phyloP scores from a whole-genome alignment of 2,888 invertebrate species.

The Thecocarcelia acutangulata region DNA sequence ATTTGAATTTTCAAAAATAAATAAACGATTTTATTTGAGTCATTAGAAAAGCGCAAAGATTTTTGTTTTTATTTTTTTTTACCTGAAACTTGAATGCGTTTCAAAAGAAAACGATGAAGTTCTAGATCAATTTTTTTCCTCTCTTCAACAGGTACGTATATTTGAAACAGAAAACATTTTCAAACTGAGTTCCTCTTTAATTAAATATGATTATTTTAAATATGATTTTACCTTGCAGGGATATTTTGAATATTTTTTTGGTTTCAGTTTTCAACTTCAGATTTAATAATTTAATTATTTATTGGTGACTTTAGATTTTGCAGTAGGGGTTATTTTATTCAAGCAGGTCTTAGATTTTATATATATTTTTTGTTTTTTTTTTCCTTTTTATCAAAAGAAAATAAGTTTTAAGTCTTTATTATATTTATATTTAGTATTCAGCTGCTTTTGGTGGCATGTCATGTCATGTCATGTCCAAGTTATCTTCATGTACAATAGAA shows the following conservation, averaged over 20 bases:
- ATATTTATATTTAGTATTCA: conserved; percentile 40
- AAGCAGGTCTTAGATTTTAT: conserved; percentile 24
- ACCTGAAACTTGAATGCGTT: not conserved
- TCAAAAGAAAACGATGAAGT: not conserved
- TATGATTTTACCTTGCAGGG: not conserved
- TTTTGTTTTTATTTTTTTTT: too few relatives aligned
- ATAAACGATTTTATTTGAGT: not conserved
- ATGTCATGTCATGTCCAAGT: too few relatives aligned
- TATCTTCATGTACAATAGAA: too few relatives aligned
- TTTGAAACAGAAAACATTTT: conserved; percentile 58
- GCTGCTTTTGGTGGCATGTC: conserved; percentile 66
- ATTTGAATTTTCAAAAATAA: not conserved
- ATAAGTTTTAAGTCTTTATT: conserved; percentile 30
- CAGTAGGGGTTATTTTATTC: conserved; percentile 15
- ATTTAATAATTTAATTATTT: not conserved
- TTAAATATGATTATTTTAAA: conserved; percentile 8
- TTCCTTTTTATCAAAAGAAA: conserved; percentile 20
- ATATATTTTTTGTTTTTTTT: not conserved
- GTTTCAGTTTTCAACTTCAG: conserved; percentile 5
- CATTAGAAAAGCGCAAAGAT: not conserved
- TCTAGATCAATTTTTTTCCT: conserved; percentile 42
- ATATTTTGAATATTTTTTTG: conserved; percentile 1
- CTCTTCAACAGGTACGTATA: conserved; percentile 65
- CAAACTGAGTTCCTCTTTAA: conserved; percentile 14
- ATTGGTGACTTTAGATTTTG: conserved; percentile 1